Base-by-base conservation (phyloP, 2,797 vertebrate species). In the Platyrinchus mystaceus region DNA sequence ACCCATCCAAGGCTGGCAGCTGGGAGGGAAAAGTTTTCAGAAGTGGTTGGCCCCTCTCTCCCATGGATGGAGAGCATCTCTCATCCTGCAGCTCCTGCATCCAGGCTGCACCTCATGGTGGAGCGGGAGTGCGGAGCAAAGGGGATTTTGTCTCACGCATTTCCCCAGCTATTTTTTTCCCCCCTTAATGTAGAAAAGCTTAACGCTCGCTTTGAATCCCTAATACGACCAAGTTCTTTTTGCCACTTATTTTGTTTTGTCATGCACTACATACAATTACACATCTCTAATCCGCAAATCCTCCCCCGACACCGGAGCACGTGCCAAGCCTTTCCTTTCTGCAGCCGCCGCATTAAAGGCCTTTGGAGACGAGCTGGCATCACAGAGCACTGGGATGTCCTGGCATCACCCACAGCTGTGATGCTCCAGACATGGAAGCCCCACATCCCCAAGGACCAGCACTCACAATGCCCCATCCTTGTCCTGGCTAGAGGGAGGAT, bases 211-310 rank as follows among this genome's bases (percentile, higher is more conserved):
- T 96, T 84, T 92, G 95, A 96, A 95, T 97, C 14, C 88, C 95
- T 97, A 96, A 96, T 95, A 91, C 64, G 37, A 70, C 91, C 2
- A 44, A 95, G 92, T 95, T 95, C 95, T 93, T 94, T 80, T 85
- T 92, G 92, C 93, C 94, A 91, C 94, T 97, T 94, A 94, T 64
- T 97, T 97, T 96, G 96, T 96, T 97, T 97, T 96, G 94, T 90
- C 94, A 96, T 94, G 95, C 96, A 94, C 93, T 97, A 90, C 90
- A 96, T 94, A 95, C 64, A 96, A 90, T 96, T 95, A 96, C 94
- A 96, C 91, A 87, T 75, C 92, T 90, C 93, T 96, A 97, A 97
- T 95, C 97, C 87, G 60, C 91, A 97, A 97, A 97, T 96, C 94
- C 89, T 96, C 95, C 96, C 95, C 76, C 44, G 95, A 95, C 55